Conservation (phyloP, 2,113 vertebrate genomes). For the Cinclus mexicanus region DNA sequence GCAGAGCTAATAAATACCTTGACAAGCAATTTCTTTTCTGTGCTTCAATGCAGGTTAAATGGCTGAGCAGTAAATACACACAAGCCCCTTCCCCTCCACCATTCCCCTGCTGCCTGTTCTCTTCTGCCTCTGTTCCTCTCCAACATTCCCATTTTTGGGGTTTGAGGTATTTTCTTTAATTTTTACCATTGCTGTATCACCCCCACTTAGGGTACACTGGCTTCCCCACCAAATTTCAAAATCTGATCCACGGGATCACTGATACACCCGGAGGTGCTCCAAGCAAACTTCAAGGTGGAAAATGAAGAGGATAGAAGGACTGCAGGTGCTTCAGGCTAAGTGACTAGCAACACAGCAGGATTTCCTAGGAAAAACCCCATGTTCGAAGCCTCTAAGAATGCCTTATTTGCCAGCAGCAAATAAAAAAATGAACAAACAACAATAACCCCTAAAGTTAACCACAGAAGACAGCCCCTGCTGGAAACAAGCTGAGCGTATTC, state of each 20-base stretch:
- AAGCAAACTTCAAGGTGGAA: not conserved
- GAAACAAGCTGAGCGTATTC: conserved; percentile 3
- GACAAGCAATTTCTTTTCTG: not conserved
- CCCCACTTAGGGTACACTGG: not conserved
- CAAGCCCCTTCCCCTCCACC: not conserved
- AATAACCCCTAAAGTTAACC: not conserved
- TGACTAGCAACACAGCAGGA: not conserved
- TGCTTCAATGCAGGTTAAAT: not conserved
- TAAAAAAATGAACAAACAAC: not conserved
- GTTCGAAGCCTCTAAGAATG: not conserved
- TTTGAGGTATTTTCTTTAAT: not conserved
- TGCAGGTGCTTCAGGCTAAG: not conserved
- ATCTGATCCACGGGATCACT: not conserved
- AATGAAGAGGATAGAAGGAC: not conserved
- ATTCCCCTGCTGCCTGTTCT: not conserved
- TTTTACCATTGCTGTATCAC: not conserved
- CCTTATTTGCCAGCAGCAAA: not conserved
- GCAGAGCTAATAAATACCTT: not conserved
- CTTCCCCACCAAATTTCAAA: not conserved
- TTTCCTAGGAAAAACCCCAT: not conserved
- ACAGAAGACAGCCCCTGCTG: not conserved
- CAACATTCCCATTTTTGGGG: not conserved
- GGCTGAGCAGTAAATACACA: not conserved
- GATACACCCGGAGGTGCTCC: not conserved
- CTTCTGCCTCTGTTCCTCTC: not conserved